A percentile compares a stretch with the other conserved stretches of the same genome.
Evolutionary conservation across 1,140 invertebrate species (phyloP).

Genomic region (Drosophila sucinea): DNA sequence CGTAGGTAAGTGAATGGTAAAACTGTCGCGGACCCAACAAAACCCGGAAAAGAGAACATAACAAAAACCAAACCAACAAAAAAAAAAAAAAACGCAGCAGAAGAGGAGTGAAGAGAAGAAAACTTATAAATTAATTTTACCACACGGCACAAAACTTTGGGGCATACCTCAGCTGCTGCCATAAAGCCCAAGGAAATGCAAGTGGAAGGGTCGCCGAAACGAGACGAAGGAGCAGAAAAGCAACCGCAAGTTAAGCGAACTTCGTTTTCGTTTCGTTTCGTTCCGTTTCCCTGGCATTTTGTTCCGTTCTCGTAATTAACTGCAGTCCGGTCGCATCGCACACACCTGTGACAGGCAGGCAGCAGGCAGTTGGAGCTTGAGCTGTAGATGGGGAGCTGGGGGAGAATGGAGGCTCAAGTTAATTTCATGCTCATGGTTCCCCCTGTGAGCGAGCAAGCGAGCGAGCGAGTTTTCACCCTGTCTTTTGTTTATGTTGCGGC

Average conservation of each 20-base stretch:
- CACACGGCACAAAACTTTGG: constrained; percentile 66
- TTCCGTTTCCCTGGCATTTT: constrained; percentile 9
- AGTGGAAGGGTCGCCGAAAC: constrained; percentile 28
- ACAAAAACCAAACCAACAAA: too few species aligned
- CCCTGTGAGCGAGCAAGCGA: neutral
- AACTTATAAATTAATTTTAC: constrained; percentile 78
- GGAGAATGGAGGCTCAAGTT: constrained; percentile 38
- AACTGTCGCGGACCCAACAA: constrained; percentile 4
- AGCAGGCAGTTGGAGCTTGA: neutral
- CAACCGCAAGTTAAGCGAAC: constrained; percentile 13
- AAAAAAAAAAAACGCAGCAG: neutral
- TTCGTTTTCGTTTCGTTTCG: constrained; percentile 5
- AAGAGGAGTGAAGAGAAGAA: constrained; percentile 23
- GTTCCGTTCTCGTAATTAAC: constrained; percentile 71
- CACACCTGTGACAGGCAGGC: constrained; percentile 45
- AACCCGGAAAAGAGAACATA: neutral
- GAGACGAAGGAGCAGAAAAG: constrained; percentile 28
- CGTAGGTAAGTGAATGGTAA: constrained; percentile 9
- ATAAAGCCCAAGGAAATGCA: constrained; percentile 56
- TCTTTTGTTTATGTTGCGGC: constrained; percentile 78
- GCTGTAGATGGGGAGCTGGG: constrained; percentile 11
- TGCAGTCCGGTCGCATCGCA: constrained; percentile 62
- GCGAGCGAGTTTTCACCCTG: constrained; percentile 27
- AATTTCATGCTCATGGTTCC: constrained; percentile 56
- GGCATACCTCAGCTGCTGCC: constrained; percentile 64